These are phyloP conservation scores for Podarcis lilfordi DNA, from an alignment of 2,797 vertebrate genomes.

Conservation along the genomic window DNA sequence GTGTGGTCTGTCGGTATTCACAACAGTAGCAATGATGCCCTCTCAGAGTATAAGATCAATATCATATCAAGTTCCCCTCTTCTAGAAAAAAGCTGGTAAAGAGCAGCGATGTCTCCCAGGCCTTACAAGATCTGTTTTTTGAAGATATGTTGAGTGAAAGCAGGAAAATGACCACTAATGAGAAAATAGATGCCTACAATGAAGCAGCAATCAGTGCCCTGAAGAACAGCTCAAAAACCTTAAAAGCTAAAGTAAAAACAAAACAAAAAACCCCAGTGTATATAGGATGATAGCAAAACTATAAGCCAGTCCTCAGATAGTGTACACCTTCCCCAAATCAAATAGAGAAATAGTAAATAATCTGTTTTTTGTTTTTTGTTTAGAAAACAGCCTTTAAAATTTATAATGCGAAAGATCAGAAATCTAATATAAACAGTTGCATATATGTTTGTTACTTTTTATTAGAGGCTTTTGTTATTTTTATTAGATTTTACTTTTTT, in stretches of 20 bases:
- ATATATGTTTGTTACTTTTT: neutral
- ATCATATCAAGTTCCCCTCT: conserved; percentile 87
- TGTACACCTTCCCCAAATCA: conserved; percentile 91
- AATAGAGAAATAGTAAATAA: conserved; percentile 89
- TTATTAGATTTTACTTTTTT: neutral
- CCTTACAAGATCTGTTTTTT: conserved; percentile 96
- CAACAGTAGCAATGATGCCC: conserved; percentile 88
- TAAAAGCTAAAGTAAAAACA: conserved; percentile 85
- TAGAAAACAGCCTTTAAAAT: neutral
- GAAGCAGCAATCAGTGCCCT: conserved; percentile 87
- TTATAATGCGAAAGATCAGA: neutral
- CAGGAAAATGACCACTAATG: conserved; percentile 96
- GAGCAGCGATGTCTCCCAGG: conserved; percentile 92
- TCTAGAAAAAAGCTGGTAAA: conserved; percentile 86
- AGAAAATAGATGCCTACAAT: conserved; percentile 92
- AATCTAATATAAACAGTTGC: too few relatives aligned
- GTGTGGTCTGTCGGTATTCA: conserved; percentile 98
- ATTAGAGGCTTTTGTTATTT: too few relatives aligned
- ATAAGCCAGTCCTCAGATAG: conserved; percentile 87
- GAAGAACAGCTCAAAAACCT: conserved; percentile 83
- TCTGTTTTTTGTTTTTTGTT: neutral
- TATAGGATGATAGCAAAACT: conserved; percentile 91
- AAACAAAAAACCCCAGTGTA: conserved; percentile 77
- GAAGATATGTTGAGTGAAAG: conserved; percentile 89
- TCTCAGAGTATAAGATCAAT: conserved; percentile 93